These are phyloP conservation scores for Craseonycteris thonglongyai DNA, from an alignment of 2,113 vertebrate genomes.

Conservation along the genomic window DNA sequence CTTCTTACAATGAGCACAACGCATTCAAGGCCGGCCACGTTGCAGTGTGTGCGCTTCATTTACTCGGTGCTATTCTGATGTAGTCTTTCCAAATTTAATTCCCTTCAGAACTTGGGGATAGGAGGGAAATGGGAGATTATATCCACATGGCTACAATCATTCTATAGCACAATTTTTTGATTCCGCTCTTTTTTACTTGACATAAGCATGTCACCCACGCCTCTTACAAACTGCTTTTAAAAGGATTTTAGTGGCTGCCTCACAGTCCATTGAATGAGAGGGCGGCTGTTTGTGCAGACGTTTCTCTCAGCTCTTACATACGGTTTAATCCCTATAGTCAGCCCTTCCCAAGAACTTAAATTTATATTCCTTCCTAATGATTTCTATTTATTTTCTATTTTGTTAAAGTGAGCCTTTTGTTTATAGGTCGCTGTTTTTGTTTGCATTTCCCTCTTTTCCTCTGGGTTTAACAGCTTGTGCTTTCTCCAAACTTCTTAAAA, in stretches of 20 bases:
- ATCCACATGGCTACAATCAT: neutral
- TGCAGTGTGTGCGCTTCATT: rapidly evolving
- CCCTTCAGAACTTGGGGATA: neutral
- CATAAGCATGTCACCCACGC: neutral
- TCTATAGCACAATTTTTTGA: neutral
- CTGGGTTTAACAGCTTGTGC: neutral
- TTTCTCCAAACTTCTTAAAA: neutral
- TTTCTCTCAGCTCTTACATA: neutral
- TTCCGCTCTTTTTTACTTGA: neutral
- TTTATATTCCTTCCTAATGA: neutral
- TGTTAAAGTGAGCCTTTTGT: neutral
- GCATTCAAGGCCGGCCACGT: rapidly evolving
- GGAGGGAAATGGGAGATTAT: neutral
- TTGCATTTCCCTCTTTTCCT: neutral
- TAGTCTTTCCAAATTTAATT: neutral
- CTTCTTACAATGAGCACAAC: rapidly evolving
- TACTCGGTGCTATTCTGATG: no score
- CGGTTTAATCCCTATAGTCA: neutral
- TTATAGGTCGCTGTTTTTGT: no score
- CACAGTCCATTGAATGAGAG: rapidly evolving
- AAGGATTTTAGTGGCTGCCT: neutral
- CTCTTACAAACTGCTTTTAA: neutral
- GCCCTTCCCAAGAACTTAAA: neutral
- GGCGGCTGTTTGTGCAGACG: neutral
- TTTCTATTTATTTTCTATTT: neutral